These are phyloP conservation scores for Phalacrocorax aristotelis DNA, from an alignment of 2,113 vertebrate species.

Conservation along the genomic window DNA sequence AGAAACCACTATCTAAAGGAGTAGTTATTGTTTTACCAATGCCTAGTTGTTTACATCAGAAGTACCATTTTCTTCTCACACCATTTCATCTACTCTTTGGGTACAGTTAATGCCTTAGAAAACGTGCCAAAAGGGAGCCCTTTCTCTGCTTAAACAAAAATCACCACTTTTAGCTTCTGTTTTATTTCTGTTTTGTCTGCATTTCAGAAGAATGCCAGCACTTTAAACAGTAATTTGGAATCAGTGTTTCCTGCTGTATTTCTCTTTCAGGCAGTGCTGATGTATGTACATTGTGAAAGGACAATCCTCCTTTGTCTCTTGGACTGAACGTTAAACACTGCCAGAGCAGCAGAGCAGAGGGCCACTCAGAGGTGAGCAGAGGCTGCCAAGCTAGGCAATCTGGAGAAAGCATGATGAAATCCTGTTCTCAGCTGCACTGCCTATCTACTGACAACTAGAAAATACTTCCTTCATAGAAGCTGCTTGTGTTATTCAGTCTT, in stretches of 20 bases:
- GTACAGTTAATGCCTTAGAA: background rate
- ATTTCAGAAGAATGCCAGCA: background rate
- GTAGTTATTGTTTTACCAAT: background rate
- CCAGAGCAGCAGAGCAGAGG: slow-evolving; percentile 1
- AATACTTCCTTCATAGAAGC: background rate
- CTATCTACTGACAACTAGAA: background rate
- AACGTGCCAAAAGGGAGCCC: slow-evolving; percentile 20
- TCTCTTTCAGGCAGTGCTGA: slow-evolving; percentile 10
- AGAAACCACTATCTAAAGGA: background rate
- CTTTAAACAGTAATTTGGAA: slow-evolving; percentile 29
- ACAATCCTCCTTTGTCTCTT: slow-evolving; percentile 17
- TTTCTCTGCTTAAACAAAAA: slow-evolving; percentile 44
- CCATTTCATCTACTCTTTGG: slow-evolving; percentile 15
- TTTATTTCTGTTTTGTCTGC: slow-evolving; percentile 17
- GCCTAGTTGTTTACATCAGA: slow-evolving; percentile 4
- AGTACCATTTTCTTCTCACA: slow-evolving; percentile 26
- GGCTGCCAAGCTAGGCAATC: background rate
- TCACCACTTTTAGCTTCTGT: background rate
- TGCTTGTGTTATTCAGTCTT: background rate
- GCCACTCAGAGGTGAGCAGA: background rate
- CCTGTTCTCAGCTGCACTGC: background rate
- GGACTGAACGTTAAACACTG: slow-evolving; percentile 9
- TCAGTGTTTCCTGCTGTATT: slow-evolving; percentile 28
- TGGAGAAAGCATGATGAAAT: background rate
- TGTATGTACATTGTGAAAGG: slow-evolving; percentile 7